Conservation (phyloP, 1,140 invertebrate species). For the Homalodisca vitripennis region DNA sequence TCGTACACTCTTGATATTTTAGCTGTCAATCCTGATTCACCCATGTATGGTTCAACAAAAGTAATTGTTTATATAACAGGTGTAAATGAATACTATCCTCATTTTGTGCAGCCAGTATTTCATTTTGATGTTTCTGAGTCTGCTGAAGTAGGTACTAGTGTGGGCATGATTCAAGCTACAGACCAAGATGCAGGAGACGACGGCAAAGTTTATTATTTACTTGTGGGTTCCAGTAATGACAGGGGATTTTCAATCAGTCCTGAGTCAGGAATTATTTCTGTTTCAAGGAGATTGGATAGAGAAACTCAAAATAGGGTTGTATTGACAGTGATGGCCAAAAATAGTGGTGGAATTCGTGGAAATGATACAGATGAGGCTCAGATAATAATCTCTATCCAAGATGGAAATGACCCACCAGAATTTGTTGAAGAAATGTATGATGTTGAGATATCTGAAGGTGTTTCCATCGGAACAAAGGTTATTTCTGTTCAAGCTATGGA, state of each 20-base stretch:
- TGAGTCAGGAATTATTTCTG: conserved; percentile 79
- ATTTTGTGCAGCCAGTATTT: conserved; percentile 89
- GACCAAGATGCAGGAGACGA: conserved; percentile 92
- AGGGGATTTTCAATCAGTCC: conserved; percentile 86
- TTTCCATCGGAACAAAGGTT: conserved; percentile 67
- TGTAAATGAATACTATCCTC: conserved; percentile 90
- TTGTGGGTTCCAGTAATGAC: conserved; percentile 91
- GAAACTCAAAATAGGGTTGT: conserved; percentile 90
- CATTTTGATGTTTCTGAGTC: conserved; percentile 94
- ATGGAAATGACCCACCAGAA: conserved; percentile 94
- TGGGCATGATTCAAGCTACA: conserved; percentile 84
- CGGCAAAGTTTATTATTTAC: conserved; percentile 86
- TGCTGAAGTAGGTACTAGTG: conserved; percentile 78
- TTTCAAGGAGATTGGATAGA: conserved; percentile 79
- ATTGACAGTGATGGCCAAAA: conserved; percentile 92
- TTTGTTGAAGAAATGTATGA: conserved; percentile 77
- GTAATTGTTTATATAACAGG: conserved; percentile 80
- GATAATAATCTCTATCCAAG: conserved; percentile 89
- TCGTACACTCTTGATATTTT: conserved; percentile 76
- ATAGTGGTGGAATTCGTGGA: conserved; percentile 85
- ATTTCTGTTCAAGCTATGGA: conserved; percentile 82
- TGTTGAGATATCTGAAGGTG: conserved; percentile 75
- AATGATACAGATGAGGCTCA: conserved; percentile 95
- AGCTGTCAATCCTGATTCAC: conserved; percentile 84
- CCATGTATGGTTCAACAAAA: conserved; percentile 71